These are phyloP conservation scores for Omphaloscelis lunosa DNA, from an alignment of 2,888 invertebrate genomes.

Conservation along the genomic window DNA sequence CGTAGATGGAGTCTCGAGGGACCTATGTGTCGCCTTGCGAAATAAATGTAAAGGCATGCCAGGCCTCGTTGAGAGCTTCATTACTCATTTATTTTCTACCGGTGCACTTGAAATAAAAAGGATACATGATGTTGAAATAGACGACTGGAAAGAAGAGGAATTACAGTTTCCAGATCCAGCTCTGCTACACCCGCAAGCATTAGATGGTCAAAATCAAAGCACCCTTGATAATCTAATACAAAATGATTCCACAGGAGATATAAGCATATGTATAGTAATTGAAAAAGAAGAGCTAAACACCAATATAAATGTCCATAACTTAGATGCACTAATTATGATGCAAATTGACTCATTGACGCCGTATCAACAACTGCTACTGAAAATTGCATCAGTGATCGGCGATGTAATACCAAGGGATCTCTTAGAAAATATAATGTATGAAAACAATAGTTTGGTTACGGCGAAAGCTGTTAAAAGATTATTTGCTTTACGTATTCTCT, in stretches of 20 bases:
- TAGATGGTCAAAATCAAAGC: constrained; percentile 78
- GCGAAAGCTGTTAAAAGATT: constrained; percentile 90
- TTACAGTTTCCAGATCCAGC: constrained; percentile 82
- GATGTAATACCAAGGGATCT: constrained; percentile 88
- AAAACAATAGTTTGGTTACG: constrained; percentile 86
- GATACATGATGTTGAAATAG: constrained; percentile 74
- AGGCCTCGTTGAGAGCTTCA: constrained; percentile 88
- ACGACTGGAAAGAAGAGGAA: constrained; percentile 72
- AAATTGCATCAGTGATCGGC: constrained; percentile 91
- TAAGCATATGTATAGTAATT: constrained; percentile 80
- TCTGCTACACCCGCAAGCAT: constrained; percentile 81
- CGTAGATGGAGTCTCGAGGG: constrained; percentile 89
- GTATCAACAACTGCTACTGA: constrained; percentile 91
- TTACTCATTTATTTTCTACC: constrained; percentile 88
- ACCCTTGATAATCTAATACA: constrained; percentile 76
- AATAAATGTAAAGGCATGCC: constrained; percentile 88
- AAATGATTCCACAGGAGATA: constrained; percentile 75
- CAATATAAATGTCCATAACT: constrained; percentile 83
- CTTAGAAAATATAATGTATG: constrained; percentile 89
- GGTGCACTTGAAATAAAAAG: constrained; percentile 83
- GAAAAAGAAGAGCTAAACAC: constrained; percentile 81
- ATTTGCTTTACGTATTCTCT: constrained; percentile 89
- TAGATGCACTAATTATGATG: constrained; percentile 88
- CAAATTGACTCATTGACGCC: constrained; percentile 90
- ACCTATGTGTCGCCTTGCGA: constrained; percentile 86